phyloP scores from a whole-genome alignment of 2,113 vertebrate genomes.

The Reinhardtius hippoglossoides region DNA sequence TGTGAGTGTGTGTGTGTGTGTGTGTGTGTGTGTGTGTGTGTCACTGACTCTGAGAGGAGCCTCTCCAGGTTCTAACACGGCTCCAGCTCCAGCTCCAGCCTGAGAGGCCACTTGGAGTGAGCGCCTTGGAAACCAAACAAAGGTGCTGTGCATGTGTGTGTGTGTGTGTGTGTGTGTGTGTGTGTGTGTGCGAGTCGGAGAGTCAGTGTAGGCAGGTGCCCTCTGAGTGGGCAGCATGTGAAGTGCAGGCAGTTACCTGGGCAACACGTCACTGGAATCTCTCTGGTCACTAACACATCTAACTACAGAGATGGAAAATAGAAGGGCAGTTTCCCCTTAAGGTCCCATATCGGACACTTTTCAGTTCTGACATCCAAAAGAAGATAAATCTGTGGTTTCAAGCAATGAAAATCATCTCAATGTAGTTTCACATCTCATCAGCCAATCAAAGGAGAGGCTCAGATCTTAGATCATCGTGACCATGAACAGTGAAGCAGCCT shows the following conservation, averaged over 20 bases:
- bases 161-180: slow-evolving; percentile 38
- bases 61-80: slow-evolving; percentile 44
- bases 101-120: slow-evolving; percentile 67
- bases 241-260: slow-evolving; percentile 71
- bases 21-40: slow-evolving; percentile 1
- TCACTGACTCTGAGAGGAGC: slow-evolving; percentile 41
- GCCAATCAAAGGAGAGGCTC: neutral
- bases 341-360: neutral
- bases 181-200: slow-evolving; percentile 28
- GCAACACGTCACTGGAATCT: slow-evolving; percentile 69
- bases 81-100: slow-evolving; percentile 48
- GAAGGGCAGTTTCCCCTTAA: neutral
- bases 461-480: neutral
- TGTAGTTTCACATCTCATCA: no score
- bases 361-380: neutral
- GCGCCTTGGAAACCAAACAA: slow-evolving; percentile 81
- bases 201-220: slow-evolving; percentile 59
- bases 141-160: slow-evolving; percentile 31
- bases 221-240: slow-evolving; percentile 58
- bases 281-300: slow-evolving; percentile 1
- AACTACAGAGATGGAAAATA: neutral
- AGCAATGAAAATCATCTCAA: no score
- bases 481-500: no score
- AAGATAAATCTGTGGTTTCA: neutral
- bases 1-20: no score